Conservation (phyloP, 1,140 invertebrate species). For the Eurosta solidaginis region DNA sequence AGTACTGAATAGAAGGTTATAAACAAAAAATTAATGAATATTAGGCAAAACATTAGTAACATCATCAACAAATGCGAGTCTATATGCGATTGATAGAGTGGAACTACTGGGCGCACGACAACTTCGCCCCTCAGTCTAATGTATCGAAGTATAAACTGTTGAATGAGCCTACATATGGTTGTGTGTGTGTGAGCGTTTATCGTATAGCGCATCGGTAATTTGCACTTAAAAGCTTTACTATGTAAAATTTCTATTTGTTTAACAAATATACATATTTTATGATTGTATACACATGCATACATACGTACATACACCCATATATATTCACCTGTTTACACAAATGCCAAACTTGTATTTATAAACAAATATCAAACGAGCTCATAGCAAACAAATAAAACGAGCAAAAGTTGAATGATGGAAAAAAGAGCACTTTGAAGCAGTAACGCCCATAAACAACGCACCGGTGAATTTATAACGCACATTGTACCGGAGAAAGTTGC, state of each 20-base stretch:
- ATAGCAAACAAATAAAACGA: background rate
- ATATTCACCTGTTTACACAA: background rate
- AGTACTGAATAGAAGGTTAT: too few species aligned
- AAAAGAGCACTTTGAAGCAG: background rate
- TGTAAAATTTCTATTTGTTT: constrained; percentile 2
- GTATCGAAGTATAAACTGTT: background rate
- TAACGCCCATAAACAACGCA: background rate
- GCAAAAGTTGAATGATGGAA: background rate
- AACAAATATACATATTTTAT: background rate
- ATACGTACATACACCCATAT: background rate
- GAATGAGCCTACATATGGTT: background rate
- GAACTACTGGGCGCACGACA: background rate
- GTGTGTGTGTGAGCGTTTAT: background rate
- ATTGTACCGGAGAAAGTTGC: background rate
- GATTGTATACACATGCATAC: background rate
- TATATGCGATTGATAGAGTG: background rate
- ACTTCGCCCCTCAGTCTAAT: background rate
- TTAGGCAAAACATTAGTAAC: background rate
- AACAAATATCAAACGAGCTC: background rate
- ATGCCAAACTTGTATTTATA: background rate
- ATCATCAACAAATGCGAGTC: background rate
- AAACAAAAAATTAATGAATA: too few species aligned
- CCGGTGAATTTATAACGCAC: background rate
- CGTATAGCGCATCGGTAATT: background rate
- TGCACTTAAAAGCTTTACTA: background rate